These are phyloP conservation scores for Amazona vittata DNA, from an alignment of 2,113 vertebrate species.

Conservation along the genomic window DNA sequence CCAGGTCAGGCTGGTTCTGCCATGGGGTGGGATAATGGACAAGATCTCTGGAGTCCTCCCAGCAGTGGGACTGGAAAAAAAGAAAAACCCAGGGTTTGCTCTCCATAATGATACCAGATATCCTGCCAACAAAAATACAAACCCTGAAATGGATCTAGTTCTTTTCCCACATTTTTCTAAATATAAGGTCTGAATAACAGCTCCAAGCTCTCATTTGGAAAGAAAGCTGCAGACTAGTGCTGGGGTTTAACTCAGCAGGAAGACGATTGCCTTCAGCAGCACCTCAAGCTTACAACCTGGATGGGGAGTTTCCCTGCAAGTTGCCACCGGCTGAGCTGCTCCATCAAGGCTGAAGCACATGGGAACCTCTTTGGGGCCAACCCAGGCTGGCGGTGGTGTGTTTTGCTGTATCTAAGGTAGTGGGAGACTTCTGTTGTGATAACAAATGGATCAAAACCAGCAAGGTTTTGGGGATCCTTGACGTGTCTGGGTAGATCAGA, in stretches of 20 bases:
- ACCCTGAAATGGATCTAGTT: constrained; percentile 60
- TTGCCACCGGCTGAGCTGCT: background rate
- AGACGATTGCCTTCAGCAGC: background rate
- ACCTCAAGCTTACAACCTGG: background rate
- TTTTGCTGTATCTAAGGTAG: background rate
- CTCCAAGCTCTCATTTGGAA: constrained; percentile 17
- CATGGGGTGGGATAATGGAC: background rate
- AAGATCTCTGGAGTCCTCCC: background rate
- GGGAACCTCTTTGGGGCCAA: background rate
- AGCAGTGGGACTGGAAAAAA: background rate
- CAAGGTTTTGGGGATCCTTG: background rate
- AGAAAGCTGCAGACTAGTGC: background rate
- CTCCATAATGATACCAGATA: constrained; percentile 70
- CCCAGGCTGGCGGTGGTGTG: background rate
- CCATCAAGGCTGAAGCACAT: rapidly evolving
- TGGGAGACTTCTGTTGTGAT: background rate
- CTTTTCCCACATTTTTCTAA: constrained; percentile 73
- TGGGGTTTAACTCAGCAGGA: background rate
- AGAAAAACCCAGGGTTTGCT: constrained; percentile 58
- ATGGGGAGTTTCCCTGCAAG: background rate
- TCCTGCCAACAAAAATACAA: constrained; percentile 71
- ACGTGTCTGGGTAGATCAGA: background rate
- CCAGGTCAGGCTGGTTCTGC: background rate
- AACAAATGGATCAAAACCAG: background rate
- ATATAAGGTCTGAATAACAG: constrained; percentile 60